phyloP scores from a whole-genome alignment of 1,140 invertebrate species.

The Chionoecetes opilio region DNA sequence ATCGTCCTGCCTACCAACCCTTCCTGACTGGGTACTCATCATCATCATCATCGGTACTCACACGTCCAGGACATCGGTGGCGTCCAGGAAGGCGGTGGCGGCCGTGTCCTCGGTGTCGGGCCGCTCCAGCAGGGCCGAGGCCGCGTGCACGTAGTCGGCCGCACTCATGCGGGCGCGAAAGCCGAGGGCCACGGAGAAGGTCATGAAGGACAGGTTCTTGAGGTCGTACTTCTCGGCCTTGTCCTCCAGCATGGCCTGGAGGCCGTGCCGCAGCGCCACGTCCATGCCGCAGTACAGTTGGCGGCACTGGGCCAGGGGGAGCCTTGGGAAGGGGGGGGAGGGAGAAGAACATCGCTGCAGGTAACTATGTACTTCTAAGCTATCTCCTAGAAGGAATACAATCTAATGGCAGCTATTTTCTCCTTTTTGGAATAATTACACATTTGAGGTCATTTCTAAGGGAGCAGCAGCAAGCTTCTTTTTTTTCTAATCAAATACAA shows the following conservation, averaged over 20 bases:
- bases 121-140: slow-evolving; percentile 91
- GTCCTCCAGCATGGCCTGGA: slow-evolving; percentile 90
- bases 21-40: no score
- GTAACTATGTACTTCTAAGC: no score
- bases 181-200: slow-evolving; percentile 92
- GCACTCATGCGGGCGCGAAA: slow-evolving; percentile 92
- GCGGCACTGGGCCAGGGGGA: slow-evolving; percentile 93
- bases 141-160: slow-evolving; percentile 92
- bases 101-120: slow-evolving; percentile 83
- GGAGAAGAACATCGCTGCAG: not conserved
- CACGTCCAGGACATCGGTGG: slow-evolving; percentile 89
- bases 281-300: slow-evolving; percentile 96
- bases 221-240: slow-evolving; percentile 92
- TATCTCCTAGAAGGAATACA: no score
- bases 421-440: no score
- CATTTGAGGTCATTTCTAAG: no score
- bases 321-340: slow-evolving; percentile 74
- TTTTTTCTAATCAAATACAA: no score
- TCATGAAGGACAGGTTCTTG: slow-evolving; percentile 88
- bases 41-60: slow-evolving; percentile 45
- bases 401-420: no score
- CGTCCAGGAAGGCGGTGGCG: slow-evolving; percentile 90
- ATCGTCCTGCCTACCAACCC: no score
- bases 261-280: slow-evolving; percentile 90
- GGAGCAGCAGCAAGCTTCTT: no score